A percentile compares a stretch with the other conserved stretches of the same genome.
Evolutionary conservation across 2,113 vertebrate genomes (phyloP).

Genomic region (Pseudonaja textilis): DNA sequence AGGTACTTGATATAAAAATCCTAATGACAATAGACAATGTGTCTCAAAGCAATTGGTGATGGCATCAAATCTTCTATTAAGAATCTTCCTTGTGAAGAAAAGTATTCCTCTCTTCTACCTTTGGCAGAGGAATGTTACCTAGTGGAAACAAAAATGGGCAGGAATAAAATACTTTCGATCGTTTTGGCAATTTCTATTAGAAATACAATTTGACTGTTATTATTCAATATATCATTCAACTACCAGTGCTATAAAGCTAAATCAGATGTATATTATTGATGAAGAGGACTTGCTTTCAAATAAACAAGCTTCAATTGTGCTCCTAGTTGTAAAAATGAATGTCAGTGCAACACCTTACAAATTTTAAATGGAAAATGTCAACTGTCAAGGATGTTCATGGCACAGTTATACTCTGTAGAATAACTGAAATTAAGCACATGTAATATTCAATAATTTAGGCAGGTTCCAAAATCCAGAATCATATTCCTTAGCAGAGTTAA

Average conservation of each 20-base stretch:
- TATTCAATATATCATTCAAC: not conserved
- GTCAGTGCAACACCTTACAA: not conserved
- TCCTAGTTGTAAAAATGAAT: not conserved
- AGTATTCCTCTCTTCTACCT: constrained; percentile 64
- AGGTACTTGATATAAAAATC: not conserved
- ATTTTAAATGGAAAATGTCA: not conserved
- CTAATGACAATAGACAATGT: not conserved
- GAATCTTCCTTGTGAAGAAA: constrained; percentile 31
- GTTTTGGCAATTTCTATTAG: not conserved
- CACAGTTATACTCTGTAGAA: not conserved
- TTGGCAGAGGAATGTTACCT: constrained; percentile 90
- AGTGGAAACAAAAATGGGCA: constrained; percentile 47
- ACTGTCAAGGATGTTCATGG: not conserved
- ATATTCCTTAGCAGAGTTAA: not conserved
- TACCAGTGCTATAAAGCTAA: not conserved
- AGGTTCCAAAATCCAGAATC: not conserved
- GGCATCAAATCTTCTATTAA: not conserved
- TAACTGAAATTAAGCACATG: not conserved
- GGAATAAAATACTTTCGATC: constrained; percentile 14
- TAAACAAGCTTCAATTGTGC: not conserved
- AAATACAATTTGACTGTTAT: accelerated
- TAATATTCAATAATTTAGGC: not conserved
- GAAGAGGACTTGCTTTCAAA: not conserved
- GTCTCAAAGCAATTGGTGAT: not conserved
- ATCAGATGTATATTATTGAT: not conserved